Evolutionary conservation across 2,797 vertebrate genomes (phyloP).

Genomic region (Morelia viridis): DNA sequence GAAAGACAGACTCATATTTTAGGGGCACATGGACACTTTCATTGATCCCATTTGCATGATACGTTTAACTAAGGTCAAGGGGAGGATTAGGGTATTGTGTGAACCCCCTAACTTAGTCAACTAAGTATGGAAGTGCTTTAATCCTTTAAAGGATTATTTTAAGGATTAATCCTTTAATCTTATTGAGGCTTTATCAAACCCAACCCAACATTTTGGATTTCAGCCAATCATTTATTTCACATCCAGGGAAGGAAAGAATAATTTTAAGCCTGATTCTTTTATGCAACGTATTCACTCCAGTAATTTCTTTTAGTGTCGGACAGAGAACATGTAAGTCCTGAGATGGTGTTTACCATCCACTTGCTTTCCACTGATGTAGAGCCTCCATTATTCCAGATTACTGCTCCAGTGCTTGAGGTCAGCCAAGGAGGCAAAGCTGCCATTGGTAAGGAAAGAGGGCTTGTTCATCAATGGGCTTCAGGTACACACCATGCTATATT

Average conservation of each 20-base stretch:
- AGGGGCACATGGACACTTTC: too few species aligned
- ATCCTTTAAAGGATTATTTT: too few species aligned
- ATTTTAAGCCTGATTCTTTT: neutral
- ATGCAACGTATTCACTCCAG: neutral
- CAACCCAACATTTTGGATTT: neutral
- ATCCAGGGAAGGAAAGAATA: too few species aligned
- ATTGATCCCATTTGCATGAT: too few species aligned
- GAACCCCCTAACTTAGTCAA: neutral
- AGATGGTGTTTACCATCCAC: constrained; percentile 88
- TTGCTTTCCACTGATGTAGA: constrained; percentile 82
- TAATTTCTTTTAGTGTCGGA: constrained; percentile 82
- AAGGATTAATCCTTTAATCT: neutral
- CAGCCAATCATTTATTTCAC: neutral
- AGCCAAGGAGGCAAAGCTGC: constrained; percentile 81
- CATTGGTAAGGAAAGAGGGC: constrained; percentile 79
- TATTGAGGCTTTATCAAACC: neutral
- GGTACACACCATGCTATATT: neutral
- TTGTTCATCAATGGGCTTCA: neutral
- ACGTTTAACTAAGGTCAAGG: too few species aligned
- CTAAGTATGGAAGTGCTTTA: neutral
- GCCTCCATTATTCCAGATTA: constrained; percentile 83
- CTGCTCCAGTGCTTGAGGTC: constrained; percentile 86
- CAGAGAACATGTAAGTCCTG: constrained; percentile 84
- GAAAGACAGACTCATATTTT: neutral
- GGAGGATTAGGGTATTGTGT: too few species aligned